Percentiles rank a stretch among this genome's conserved stretches.
These are phyloP conservation scores for Dasysyrphus tricinctus DNA, from an alignment of 2,888 invertebrate genomes.

Conservation along the genomic window DNA sequence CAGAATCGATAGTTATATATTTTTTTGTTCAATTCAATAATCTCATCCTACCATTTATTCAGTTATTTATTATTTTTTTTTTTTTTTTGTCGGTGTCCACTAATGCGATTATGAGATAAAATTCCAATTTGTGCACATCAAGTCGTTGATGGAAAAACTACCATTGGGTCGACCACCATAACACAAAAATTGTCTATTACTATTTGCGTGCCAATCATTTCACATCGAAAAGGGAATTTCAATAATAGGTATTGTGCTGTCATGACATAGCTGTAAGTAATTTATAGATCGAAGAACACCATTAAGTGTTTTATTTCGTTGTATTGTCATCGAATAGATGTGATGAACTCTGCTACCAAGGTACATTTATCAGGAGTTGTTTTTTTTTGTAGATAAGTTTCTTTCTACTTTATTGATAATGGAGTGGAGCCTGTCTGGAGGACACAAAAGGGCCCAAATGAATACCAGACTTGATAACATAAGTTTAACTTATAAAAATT, in stretches of 20 bases:
- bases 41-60: neutral
- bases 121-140: slow-evolving; percentile 14
- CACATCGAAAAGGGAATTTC: slow-evolving; percentile 22
- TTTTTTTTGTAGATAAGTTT: too few relatives aligned
- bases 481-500: too few relatives aligned
- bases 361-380: too few relatives aligned
- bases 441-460: neutral
- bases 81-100: neutral
- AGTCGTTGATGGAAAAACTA: neutral
- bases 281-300: neutral
- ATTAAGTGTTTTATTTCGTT: slow-evolving; percentile 5
- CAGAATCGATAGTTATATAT: neutral
- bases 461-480: too few relatives aligned
- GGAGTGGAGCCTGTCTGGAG: neutral
- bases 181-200: neutral
- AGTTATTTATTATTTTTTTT: neutral
- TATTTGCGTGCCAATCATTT: slow-evolving; percentile 25
- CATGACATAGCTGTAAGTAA: neutral
- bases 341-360: slow-evolving; percentile 3
- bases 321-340: neutral
- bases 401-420: neutral
- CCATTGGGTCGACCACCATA: neutral
- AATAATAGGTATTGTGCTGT: slow-evolving; percentile 13
- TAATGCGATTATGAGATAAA: slow-evolving; percentile 11
- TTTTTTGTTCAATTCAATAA: neutral